These are phyloP conservation scores for Hydrotaea cyrtoneurina DNA, from an alignment of 2,888 invertebrate species.

Conservation along the genomic window DNA sequence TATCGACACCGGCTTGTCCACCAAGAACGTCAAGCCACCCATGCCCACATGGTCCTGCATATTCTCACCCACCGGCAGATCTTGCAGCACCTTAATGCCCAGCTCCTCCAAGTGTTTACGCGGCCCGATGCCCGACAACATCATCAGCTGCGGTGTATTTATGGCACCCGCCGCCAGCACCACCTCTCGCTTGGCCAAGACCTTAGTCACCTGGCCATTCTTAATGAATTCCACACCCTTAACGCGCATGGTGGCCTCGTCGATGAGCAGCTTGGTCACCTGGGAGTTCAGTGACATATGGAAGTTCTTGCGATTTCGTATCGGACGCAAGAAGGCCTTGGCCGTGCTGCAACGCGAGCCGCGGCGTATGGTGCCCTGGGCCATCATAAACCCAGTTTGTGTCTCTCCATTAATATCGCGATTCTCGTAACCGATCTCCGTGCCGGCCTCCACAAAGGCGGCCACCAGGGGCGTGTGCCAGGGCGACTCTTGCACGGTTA, in stretches of 20 bases:
- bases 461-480: constrained; percentile 91
- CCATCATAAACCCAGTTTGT: constrained; percentile 91
- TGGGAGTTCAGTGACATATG: constrained; percentile 91
- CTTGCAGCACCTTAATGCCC: constrained; percentile 88
- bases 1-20: constrained; percentile 92
- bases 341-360: constrained; percentile 93
- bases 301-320: constrained; percentile 88
- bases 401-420: constrained; percentile 90
- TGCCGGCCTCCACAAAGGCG: constrained; percentile 91
- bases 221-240: constrained; percentile 90
- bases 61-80: constrained; percentile 90
- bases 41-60: constrained; percentile 94
- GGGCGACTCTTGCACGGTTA: constrained; percentile 91
- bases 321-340: constrained; percentile 92
- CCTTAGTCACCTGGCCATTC: constrained; percentile 86
- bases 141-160: constrained; percentile 94
- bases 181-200: constrained; percentile 90
- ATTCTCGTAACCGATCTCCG: constrained; percentile 91
- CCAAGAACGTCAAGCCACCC: constrained; percentile 85
- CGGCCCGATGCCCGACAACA: constrained; percentile 94
- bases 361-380: constrained; percentile 89
- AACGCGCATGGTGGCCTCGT: constrained; percentile 87
- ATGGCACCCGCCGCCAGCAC: constrained; percentile 95
- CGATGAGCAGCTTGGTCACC: constrained; percentile 88
- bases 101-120: constrained; percentile 85